Evolutionary conservation across 2,113 vertebrate genomes (phyloP).

Genomic region (Recurvirostra avosetta): DNA sequence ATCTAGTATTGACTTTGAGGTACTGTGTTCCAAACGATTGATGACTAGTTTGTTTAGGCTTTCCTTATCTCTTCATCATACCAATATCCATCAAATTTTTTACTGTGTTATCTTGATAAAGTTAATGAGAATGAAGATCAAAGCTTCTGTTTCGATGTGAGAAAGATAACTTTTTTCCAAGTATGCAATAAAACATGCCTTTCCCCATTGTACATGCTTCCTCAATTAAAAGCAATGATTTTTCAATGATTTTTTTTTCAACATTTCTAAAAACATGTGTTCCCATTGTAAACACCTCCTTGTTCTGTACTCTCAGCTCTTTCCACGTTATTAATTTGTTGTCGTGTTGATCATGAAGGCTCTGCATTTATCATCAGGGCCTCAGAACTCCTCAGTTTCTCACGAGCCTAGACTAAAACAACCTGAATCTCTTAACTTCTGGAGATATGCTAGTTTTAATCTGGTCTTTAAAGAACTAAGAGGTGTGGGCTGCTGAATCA

Average conservation of each 20-base stretch:
- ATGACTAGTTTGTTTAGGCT: neutral
- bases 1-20: neutral
- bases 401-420: neutral
- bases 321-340: neutral
- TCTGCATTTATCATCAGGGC: neutral
- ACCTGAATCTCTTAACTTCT: neutral
- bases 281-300: neutral
- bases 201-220: neutral
- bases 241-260: neutral
- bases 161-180: neutral
- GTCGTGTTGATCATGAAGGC: neutral
- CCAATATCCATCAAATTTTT: neutral
- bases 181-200: neutral
- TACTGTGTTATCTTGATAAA: neutral
- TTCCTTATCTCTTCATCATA: neutral
- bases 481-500: neutral
- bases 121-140: neutral
- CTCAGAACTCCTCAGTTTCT: neutral
- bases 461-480: neutral
- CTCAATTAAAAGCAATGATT: neutral
- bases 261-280: neutral
- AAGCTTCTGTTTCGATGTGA: neutral
- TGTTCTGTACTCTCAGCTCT: neutral
- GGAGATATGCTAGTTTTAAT: neutral
- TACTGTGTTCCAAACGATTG: neutral